These are phyloP conservation scores for Pseudotriccus pelzelni DNA, from an alignment of 2,797 vertebrate species.

Conservation along the genomic window DNA sequence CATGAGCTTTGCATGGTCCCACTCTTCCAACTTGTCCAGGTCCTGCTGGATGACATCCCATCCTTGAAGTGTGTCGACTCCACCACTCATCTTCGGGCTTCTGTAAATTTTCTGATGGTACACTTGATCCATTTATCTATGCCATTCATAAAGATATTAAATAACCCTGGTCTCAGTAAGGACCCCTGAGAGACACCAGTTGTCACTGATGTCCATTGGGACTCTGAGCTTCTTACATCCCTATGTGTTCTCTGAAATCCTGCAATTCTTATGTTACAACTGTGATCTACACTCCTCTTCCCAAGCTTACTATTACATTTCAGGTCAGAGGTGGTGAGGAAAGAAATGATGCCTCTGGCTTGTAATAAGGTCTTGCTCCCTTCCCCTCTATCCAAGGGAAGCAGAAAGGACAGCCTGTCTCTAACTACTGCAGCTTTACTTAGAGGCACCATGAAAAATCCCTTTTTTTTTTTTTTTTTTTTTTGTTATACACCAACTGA, in stretches of 20 bases:
- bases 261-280: not conserved
- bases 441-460: not conserved
- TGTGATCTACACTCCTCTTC: not conserved
- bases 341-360: not conserved
- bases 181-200: not conserved
- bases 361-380: not conserved
- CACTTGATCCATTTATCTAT: rapidly evolving
- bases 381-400: not conserved
- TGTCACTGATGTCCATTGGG: not conserved
- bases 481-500: rapidly evolving
- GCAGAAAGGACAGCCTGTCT: not conserved
- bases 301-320: not conserved
- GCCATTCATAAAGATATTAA: not conserved
- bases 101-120: not conserved
- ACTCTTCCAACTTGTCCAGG: not conserved
- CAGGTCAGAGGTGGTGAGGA: not conserved
- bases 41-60: not conserved
- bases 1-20: not conserved
- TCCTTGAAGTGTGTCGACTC: not conserved
- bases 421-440: not conserved
- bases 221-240: not conserved
- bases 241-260: not conserved
- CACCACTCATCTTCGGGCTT: not conserved
- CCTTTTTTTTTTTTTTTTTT: not conserved
- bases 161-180: rapidly evolving